phyloP scores from a whole-genome alignment of 2,888 invertebrate genomes.

The Scaptomyza flava region DNA sequence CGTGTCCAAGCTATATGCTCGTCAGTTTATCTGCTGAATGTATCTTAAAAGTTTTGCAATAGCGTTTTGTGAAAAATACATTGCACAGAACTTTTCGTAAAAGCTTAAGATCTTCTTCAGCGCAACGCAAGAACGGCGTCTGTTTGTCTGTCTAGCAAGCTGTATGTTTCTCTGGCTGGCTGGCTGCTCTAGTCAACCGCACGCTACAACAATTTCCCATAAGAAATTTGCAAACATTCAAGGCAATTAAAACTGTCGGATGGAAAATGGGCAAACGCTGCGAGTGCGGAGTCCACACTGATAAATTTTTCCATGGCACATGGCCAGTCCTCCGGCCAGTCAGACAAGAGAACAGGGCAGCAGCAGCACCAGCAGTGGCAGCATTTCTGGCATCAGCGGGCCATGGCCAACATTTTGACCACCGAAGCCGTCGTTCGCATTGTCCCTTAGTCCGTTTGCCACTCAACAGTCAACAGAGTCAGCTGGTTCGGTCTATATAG shows the following conservation, averaged over 20 bases:
- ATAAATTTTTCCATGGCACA: constrained; percentile 73
- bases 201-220: constrained; percentile 67
- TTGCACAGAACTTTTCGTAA: constrained; percentile 54
- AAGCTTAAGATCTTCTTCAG: constrained; percentile 58
- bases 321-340: constrained; percentile 45
- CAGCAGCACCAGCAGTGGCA: constrained; percentile 8
- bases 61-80: constrained; percentile 58
- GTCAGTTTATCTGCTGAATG: constrained; percentile 67
- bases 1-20: constrained; percentile 20
- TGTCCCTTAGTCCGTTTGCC: constrained; percentile 50
- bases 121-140: constrained; percentile 45
- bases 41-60: constrained; percentile 75
- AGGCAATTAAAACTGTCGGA: constrained; percentile 78
- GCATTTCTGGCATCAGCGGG: constrained; percentile 54
- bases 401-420: constrained; percentile 71
- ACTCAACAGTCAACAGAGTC: constrained; percentile 76
- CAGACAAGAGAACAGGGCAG: constrained; percentile 6
- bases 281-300: constrained; percentile 48
- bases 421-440: constrained; percentile 40
- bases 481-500: constrained; percentile 57
- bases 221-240: constrained; percentile 78
- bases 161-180: constrained; percentile 12
- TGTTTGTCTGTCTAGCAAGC: constrained; percentile 31
- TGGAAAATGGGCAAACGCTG: constrained; percentile 45
- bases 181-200: constrained; percentile 60